phyloP scores from a whole-genome alignment of 2,888 invertebrate species.

The Macropis europaea region DNA sequence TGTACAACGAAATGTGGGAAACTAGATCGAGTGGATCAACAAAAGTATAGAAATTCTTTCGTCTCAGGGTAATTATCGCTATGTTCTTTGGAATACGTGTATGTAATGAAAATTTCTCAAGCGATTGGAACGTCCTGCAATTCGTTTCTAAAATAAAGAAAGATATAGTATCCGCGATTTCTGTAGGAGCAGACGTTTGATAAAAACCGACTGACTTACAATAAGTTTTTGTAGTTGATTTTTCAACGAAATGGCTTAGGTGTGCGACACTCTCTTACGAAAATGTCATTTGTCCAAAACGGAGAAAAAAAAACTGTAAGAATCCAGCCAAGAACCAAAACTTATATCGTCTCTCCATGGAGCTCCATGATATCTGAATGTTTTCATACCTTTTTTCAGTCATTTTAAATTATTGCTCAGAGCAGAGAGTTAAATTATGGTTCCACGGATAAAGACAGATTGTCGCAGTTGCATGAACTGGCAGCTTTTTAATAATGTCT shows the following conservation, averaged over 20 bases:
- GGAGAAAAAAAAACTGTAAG: too few species aligned
- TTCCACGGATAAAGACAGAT: slow-evolving; percentile 41
- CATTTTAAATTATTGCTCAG: slow-evolving; percentile 56
- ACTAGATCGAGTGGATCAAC: slow-evolving; percentile 21
- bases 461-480: slow-evolving; percentile 48
- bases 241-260: slow-evolving; percentile 60
- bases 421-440: slow-evolving; percentile 24
- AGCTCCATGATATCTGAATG: slow-evolving; percentile 40
- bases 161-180: slow-evolving; percentile 50
- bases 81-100: slow-evolving; percentile 24
- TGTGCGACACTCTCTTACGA: slow-evolving; percentile 34
- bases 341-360: slow-evolving; percentile 35
- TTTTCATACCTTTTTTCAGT: slow-evolving; percentile 47
- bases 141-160: slow-evolving; percentile 58
- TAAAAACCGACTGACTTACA: slow-evolving; percentile 66
- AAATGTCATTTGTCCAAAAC: slow-evolving; percentile 44
- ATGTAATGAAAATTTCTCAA: slow-evolving; percentile 22
- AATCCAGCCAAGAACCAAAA: slow-evolving; percentile 42
- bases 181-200: slow-evolving; percentile 54
- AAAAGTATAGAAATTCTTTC: slow-evolving; percentile 28
- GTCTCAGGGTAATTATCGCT: slow-evolving; percentile 48
- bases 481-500: slow-evolving; percentile 73
- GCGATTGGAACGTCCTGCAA: slow-evolving; percentile 50
- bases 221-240: slow-evolving; percentile 69
- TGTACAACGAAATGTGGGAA: slow-evolving; percentile 61